Conservation (phyloP, 2,113 vertebrate species). For the Dromaius novaehollandiae region DNA sequence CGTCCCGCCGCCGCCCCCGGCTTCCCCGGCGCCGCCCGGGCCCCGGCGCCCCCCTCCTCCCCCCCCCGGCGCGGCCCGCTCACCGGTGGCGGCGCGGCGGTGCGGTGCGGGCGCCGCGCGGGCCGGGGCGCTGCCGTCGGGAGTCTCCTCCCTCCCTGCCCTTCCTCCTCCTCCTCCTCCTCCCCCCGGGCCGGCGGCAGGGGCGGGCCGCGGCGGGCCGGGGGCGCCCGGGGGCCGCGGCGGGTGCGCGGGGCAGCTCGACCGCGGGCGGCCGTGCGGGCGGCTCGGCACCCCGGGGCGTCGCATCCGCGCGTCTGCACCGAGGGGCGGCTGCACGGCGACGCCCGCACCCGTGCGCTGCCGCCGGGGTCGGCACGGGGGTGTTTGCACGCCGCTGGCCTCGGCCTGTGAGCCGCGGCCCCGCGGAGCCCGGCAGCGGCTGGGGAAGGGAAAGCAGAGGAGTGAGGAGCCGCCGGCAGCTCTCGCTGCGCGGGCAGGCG, state of each 20-base stretch:
- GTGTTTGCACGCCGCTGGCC: no score
- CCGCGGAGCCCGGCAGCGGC: not conserved
- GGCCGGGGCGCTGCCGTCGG: not conserved
- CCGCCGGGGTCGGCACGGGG: accelerated
- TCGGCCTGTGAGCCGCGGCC: not conserved
- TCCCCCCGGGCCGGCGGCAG: conserved; percentile 14
- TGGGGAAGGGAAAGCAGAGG: no score
- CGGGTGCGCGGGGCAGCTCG: no score
- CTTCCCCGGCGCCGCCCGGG: not conserved
- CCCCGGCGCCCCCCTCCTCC: not conserved
- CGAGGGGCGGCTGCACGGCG: accelerated
- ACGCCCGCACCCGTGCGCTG: accelerated
- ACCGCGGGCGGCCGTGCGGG: no score
- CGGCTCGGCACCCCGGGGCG: accelerated
- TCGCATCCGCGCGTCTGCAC: accelerated
- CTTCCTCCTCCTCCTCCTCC: not conserved
- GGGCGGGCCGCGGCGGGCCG: not conserved
- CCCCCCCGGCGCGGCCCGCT: not conserved
- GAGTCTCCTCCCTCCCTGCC: conserved; percentile 1
- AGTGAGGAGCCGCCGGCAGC: not conserved
- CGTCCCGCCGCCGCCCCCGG: not conserved
- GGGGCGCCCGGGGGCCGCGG: no score
- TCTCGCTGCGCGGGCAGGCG: not conserved
- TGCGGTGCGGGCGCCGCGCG: not conserved
- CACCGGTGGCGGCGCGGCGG: not conserved